phyloP scores from a whole-genome alignment of 2,797 vertebrate genomes.

The Pseudopleuronectes americanus region DNA sequence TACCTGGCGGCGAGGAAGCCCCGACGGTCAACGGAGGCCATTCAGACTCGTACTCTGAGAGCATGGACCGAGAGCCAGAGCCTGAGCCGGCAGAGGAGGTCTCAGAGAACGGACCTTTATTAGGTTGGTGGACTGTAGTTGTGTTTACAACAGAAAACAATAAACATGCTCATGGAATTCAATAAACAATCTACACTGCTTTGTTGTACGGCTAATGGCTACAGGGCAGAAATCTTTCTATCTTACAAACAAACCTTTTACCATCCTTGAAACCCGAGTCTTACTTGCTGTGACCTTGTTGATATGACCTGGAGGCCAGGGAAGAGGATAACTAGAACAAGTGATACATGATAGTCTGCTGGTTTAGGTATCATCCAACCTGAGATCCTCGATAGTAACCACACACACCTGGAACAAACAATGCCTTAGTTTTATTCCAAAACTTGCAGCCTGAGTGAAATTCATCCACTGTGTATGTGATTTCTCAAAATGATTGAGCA shows the following conservation, averaged over 20 bases:
- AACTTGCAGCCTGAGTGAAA: neutral
- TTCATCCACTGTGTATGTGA: neutral
- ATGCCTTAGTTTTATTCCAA: conserved; percentile 23
- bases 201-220: conserved; percentile 4
- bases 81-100: conserved; percentile 90
- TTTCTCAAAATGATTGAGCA: conserved; percentile 10
- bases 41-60: conserved; percentile 87
- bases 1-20: conserved; percentile 81
- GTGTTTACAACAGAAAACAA: neutral
- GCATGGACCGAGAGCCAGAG: conserved; percentile 88
- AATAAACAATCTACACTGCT: neutral
- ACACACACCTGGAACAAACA: conserved; percentile 21
- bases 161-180: neutral
- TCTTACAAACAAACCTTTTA: conserved; percentile 46
- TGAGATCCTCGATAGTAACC: conserved; percentile 13
- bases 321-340: conserved; percentile 49
- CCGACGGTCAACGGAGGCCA: conserved; percentile 91
- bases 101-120: conserved; percentile 94
- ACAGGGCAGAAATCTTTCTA: neutral
- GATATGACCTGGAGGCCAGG: conserved; percentile 44
- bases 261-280: conserved; percentile 51
- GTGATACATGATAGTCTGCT: conserved; percentile 45
- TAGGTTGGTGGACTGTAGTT: conserved; percentile 59
- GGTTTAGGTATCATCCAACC: conserved; percentile 26
- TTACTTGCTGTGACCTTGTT: conserved; percentile 46